Conservation (phyloP, 2,113 vertebrate species). For the Phyllostomus discolor region DNA sequence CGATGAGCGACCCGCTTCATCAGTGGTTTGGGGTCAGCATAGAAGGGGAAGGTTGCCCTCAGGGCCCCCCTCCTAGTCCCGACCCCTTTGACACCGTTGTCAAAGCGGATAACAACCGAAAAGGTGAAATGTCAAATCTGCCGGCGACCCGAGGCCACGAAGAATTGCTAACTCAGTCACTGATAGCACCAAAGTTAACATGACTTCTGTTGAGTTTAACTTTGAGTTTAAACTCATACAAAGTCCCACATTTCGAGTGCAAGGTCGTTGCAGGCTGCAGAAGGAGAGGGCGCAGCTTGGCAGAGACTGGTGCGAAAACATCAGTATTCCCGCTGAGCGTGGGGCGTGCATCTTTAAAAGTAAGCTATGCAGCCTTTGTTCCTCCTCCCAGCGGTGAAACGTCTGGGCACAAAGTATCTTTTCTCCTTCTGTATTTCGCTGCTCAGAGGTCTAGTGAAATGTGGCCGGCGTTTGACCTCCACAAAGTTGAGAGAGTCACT, state of each 20-base stretch:
- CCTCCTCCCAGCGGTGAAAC: neutral
- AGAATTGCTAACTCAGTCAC: neutral
- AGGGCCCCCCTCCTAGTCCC: neutral
- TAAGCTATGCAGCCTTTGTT: neutral
- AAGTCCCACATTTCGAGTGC: neutral
- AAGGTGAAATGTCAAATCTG: neutral
- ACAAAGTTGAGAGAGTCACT: neutral
- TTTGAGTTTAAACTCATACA: neutral
- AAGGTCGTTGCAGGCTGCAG: neutral
- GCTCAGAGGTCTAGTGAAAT: neutral
- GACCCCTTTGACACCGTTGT: neutral
- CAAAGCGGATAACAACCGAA: neutral
- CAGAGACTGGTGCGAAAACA: neutral
- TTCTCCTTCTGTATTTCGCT: neutral
- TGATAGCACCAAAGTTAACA: neutral
- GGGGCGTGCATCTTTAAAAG: neutral
- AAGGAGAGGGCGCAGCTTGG: neutral
- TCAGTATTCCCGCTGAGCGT: neutral
- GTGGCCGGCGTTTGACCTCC: neutral
- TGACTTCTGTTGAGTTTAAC: neutral
- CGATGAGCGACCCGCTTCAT: neutral
- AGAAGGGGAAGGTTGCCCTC: neutral
- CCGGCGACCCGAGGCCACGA: neutral
- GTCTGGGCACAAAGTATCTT: neutral
- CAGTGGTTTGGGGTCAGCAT: neutral